phyloP scores from a whole-genome alignment of 2,797 vertebrate genomes.

The Rhinoraja longicauda region DNA sequence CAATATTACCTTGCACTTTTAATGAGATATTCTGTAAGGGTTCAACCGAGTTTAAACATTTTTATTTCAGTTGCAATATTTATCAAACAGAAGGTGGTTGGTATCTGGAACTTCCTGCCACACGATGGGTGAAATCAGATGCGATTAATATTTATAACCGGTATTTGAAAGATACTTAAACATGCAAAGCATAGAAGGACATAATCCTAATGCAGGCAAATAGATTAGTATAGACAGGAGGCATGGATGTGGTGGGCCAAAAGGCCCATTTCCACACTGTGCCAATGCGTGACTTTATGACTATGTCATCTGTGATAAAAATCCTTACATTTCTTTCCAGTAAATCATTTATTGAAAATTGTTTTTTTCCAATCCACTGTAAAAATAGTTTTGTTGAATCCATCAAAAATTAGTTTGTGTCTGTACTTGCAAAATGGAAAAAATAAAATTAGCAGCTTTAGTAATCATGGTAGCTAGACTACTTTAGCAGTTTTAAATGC shows the following conservation, averaged over 20 bases:
- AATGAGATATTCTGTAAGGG: neutral
- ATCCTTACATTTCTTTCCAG: neutral
- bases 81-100: neutral
- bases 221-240: no score
- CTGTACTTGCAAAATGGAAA: neutral
- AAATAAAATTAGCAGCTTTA: neutral
- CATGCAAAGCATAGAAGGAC: no score
- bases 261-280: no score
- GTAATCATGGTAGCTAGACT: neutral
- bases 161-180: no score
- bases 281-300: no score
- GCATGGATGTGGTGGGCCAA: no score
- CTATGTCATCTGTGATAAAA: neutral
- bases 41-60: neutral
- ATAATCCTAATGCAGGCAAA: no score
- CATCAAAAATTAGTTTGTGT: neutral
- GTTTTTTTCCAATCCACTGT: neutral
- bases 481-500: neutral
- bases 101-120: no score
- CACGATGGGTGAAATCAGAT: no score
- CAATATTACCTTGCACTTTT: neutral
- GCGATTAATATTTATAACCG: no score
- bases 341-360: neutral
- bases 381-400: neutral
- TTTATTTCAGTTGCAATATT: neutral